These are phyloP conservation scores for Ophion costatus DNA, from an alignment of 2,888 invertebrate genomes.

Conservation along the genomic window DNA sequence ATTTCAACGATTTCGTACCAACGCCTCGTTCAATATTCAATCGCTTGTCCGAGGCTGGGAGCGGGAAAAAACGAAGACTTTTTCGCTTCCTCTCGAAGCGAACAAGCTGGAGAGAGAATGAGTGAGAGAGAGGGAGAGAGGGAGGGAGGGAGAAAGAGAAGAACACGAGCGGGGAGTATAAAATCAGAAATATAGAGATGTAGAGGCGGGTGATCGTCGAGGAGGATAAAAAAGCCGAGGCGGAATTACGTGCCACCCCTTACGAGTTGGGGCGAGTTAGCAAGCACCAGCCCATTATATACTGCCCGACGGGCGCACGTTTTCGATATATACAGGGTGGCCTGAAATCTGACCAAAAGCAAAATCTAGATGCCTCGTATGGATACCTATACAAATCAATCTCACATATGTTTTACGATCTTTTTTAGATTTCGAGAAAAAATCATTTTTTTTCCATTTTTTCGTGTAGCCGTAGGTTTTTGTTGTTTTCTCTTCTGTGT, in stretches of 20 bases:
- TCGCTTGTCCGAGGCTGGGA: conserved; percentile 13
- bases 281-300: conserved; percentile 44
- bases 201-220: neutral
- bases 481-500: too few relatives aligned
- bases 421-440: too few relatives aligned
- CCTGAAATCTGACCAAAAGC: neutral
- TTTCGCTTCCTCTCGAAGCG: conserved; percentile 44
- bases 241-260: conserved; percentile 58
- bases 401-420: too few relatives aligned
- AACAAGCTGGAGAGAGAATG: conserved; percentile 34
- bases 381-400: neutral
- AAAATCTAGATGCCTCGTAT: neutral
- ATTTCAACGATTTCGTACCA: conserved; percentile 39
- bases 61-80: conserved; percentile 48
- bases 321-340: neutral
- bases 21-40: conserved; percentile 49
- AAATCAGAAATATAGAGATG: conserved; percentile 30
- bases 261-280: conserved; percentile 44
- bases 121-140: neutral
- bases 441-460: too few relatives aligned
- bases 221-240: conserved; percentile 17
- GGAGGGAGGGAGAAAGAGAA: conserved; percentile 11
- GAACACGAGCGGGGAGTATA: neutral
- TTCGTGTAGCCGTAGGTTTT: neutral
- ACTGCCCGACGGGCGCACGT: conserved; percentile 26